Base-by-base conservation (phyloP, 2,888 invertebrate genomes). In the Dexiosoma caninum region DNA sequence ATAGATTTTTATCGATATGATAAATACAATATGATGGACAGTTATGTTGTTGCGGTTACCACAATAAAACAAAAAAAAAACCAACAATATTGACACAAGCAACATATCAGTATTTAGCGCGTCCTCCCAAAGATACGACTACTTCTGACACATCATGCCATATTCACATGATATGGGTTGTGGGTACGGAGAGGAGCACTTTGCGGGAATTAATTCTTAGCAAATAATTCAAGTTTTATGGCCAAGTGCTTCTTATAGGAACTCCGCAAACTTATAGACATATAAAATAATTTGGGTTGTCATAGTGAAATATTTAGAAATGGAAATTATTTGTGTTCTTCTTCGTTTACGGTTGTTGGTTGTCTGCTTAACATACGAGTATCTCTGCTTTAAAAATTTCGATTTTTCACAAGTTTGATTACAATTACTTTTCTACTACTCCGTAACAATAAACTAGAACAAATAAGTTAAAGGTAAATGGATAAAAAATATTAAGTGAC, bases 1-100 rank as follows among this genome's bases (percentile, higher is more conserved):
- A 23, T 21, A 44, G 32, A 69, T 69, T 57, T 35, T 27, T 55
- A 69, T 42, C 44, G 46, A n/a, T 12, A 37, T 59, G 49, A 37
- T 57, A 46, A 27, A 70, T n/a, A n/a, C n/a, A n/a, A n/a, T 35
- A 59, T 49, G 37, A 59, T 49, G 57, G 59, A 57, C 49, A 6
- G 27, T 6, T n/a, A 70, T 57, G 37, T 35, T 46, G 14, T 0
- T 21, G 35, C 46, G n/a, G n/a, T n/a, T n/a, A n/a, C n/a, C n/a
- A n/a, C n/a, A n/a, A n/a, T n/a, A n/a, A 49, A 21, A n/a, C 7
- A 21, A 30, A 19, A 64, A 23, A 2, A 49, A 37, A n/a, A 49
- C 9, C 37, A 40, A 32, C 16, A 44, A 3, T 32, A 70, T 46
- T 35, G 21, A 46, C 23, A 59, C 27, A 16, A 10, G 35, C 16